Percentiles rank a stretch among this genome's conserved stretches.
Conservation (phyloP, 2,888 invertebrate species). For the Lamellibrachia satsuma region DNA sequence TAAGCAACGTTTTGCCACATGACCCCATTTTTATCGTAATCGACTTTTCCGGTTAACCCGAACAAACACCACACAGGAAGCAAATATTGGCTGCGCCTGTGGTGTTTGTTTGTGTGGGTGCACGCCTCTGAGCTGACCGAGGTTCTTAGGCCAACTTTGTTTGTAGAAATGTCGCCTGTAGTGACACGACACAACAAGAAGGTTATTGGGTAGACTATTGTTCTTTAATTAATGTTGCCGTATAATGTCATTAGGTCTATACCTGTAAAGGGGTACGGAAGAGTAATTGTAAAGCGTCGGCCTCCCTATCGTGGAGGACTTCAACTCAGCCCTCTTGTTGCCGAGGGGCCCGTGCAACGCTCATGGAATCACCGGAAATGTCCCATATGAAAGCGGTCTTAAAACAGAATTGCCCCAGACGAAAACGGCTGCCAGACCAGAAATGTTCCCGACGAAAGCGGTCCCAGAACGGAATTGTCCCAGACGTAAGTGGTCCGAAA, state of each 20-base stretch:
- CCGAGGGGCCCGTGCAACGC: too few species aligned
- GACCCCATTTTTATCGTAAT: background rate
- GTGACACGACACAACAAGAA: background rate
- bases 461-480: background rate
- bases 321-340: too few species aligned
- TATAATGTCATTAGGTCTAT: background rate
- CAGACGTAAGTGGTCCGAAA: background rate
- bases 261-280: background rate
- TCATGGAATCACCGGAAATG: too few species aligned
- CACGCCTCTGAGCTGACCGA: background rate
- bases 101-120: background rate
- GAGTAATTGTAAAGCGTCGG: too few species aligned
- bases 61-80: background rate
- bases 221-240: background rate
- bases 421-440: too few species aligned
- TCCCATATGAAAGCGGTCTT: too few species aligned
- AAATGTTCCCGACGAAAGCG: too few species aligned
- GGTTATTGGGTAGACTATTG: background rate
- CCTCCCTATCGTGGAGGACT: too few species aligned
- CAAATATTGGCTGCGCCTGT: background rate
- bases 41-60: background rate
- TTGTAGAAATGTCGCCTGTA: background rate
- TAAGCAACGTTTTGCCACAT: background rate
- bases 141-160: background rate
- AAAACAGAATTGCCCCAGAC: too few species aligned